Percentiles rank a stretch among this genome's conserved stretches.
Evolutionary conservation across 2,888 invertebrate genomes (phyloP).

Genomic region (Seladonia tumulorum): DNA sequence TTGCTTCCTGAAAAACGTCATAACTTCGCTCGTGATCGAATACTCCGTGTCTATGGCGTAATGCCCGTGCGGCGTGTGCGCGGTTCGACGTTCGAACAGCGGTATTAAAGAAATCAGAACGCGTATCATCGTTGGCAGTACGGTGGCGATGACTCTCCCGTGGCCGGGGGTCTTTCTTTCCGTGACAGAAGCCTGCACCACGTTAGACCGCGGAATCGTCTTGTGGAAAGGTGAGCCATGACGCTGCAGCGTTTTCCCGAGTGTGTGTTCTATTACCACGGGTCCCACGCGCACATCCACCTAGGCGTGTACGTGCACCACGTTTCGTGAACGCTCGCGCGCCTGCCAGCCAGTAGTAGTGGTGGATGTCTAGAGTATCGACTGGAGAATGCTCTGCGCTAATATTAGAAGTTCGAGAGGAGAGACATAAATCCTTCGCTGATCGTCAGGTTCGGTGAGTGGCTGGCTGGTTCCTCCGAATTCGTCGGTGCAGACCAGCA

Average conservation of each 20-base stretch:
- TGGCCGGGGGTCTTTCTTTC: slow-evolving; percentile 28
- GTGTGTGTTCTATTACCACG: slow-evolving; percentile 24
- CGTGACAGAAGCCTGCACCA: slow-evolving; percentile 27
- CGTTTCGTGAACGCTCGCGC: slow-evolving; percentile 18
- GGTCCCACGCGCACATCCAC: slow-evolving; percentile 30
- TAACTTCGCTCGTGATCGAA: background rate
- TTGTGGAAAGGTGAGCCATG: slow-evolving; percentile 55
- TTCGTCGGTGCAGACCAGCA: slow-evolving; percentile 7
- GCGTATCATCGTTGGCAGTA: slow-evolving; percentile 56
- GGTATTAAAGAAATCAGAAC: slow-evolving; percentile 42
- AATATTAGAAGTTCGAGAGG: slow-evolving; percentile 74
- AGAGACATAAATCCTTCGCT: slow-evolving; percentile 33
- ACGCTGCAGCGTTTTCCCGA: slow-evolving; percentile 15
- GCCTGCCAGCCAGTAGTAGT: slow-evolving; percentile 45
- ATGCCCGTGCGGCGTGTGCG: slow-evolving; percentile 74
- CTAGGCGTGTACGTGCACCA: slow-evolving; percentile 26
- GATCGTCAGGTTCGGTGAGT: slow-evolving; percentile 52
- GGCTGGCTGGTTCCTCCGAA: slow-evolving; percentile 33
- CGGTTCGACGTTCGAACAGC: slow-evolving; percentile 63
- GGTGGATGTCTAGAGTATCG: slow-evolving; percentile 65
- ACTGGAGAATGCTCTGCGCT: slow-evolving; percentile 63
- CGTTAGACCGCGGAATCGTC: slow-evolving; percentile 20
- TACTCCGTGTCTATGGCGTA: slow-evolving; percentile 51
- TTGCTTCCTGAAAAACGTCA: background rate
- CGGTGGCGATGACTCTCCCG: slow-evolving; percentile 59